Evolutionary conservation across 2,888 invertebrate species (phyloP).

Genomic region (Philopedon plagiatum): DNA sequence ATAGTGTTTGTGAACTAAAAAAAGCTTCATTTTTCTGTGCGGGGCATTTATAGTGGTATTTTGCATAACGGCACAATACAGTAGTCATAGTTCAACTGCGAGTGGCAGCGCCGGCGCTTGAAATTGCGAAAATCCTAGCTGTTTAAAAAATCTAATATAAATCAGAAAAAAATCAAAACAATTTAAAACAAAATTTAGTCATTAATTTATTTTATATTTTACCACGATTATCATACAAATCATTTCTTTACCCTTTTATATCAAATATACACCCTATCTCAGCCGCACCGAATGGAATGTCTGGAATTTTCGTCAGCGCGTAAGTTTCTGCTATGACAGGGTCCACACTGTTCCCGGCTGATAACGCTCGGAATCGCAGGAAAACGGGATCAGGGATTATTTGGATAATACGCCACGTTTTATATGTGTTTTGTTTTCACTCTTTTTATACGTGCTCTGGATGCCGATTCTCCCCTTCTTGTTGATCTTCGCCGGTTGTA

Average conservation of each 20-base stretch:
- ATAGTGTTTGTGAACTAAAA: no score
- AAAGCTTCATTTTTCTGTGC: no score
- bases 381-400: constrained; percentile 27
- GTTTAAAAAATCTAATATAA: no score
- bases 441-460: constrained; percentile 22
- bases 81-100: no score
- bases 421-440: constrained; percentile 26
- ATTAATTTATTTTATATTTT: background rate
- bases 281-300: constrained; percentile 18
- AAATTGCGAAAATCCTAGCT: no score
- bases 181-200: background rate
- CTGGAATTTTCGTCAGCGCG: constrained; percentile 34
- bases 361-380: constrained; percentile 30
- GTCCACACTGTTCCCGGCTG: constrained; percentile 48
- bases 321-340: constrained; percentile 42
- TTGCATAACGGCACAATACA: no score
- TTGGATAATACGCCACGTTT: constrained; percentile 42
- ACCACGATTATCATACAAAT: constrained; percentile 13
- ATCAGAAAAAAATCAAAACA: no score
- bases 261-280: constrained; percentile 24
- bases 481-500: background rate
- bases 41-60: no score
- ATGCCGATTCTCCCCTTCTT: constrained; percentile 18
- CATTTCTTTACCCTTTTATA: constrained; percentile 23
- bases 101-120: no score